Conservation (phyloP, 53 echinoderm and acorn worm genomes). For the Crossaster papposus region DNA sequence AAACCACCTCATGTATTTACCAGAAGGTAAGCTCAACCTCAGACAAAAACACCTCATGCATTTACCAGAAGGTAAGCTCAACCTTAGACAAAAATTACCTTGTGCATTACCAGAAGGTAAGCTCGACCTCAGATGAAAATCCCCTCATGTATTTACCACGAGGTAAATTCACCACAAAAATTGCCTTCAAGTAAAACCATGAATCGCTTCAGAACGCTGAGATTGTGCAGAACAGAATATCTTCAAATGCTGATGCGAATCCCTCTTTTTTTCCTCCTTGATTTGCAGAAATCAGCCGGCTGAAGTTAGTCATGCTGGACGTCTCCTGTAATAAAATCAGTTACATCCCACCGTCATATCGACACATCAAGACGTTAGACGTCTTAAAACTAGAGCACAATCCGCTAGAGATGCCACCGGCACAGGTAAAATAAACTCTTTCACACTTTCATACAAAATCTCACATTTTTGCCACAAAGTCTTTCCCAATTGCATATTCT, state of each 20-base stretch:
- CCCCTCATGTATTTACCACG: constrained; percentile 93
- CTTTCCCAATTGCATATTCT: too few species aligned
- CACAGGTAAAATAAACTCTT: constrained; percentile 74
- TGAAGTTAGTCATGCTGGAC: constrained; percentile 84
- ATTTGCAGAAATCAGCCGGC: constrained; percentile 86
- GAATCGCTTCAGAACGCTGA: too few species aligned
- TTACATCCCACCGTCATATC: constrained; percentile 77
- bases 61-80: constrained; percentile 95
- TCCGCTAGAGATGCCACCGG: constrained; percentile 87
- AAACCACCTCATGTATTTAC: constrained; percentile 92
- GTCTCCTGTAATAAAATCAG: constrained; percentile 96
- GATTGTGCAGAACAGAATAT: too few species aligned
- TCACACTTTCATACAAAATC: neutral
- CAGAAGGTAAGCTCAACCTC: constrained; percentile 94
- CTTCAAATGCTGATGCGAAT: neutral
- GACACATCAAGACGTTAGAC: constrained; percentile 81
- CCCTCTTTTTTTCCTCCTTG: neutral
- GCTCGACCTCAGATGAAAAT: constrained; percentile 83
- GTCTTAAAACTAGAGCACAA: constrained; percentile 82
- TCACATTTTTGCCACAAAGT: too few species aligned
- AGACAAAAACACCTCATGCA: constrained; percentile 92
- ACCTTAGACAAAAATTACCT: constrained; percentile 91
- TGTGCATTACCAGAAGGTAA: constrained; percentile 93
- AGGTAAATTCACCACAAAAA: too few species aligned
- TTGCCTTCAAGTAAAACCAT: too few species aligned